Conservation (phyloP, 2,888 invertebrate genomes). For the Hypselothyrea guttata region DNA sequence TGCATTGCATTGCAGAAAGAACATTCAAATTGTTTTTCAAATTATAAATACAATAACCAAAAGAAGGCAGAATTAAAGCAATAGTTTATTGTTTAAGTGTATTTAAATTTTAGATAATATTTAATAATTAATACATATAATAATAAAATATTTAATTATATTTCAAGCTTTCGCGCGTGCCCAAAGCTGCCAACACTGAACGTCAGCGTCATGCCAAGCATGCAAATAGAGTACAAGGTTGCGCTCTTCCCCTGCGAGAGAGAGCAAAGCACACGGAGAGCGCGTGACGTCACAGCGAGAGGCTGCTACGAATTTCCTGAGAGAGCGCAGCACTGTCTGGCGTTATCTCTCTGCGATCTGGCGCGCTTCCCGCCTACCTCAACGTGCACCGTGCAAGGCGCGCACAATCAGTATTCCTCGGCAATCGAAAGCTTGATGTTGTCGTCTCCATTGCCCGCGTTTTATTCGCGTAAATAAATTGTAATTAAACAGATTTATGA, state of each 20-base stretch:
- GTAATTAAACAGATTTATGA: constrained; percentile 55
- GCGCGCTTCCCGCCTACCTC: constrained; percentile 49
- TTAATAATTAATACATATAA: too few relatives aligned
- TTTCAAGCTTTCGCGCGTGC: too few relatives aligned
- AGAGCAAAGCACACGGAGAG: background rate
- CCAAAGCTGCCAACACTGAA: too few relatives aligned
- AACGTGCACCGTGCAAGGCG: constrained; percentile 50
- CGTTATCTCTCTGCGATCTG: constrained; percentile 1
- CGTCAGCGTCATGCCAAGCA: constrained; percentile 1
- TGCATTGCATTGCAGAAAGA: too few relatives aligned
- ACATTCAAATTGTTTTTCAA: too few relatives aligned
- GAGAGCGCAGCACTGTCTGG: background rate
- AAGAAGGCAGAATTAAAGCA: constrained; percentile 13
- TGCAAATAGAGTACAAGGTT: constrained; percentile 4
- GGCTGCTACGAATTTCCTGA: background rate
- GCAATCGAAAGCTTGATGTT: constrained; percentile 23
- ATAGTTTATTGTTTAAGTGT: too few relatives aligned
- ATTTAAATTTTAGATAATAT: too few relatives aligned
- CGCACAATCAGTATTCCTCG: constrained; percentile 45
- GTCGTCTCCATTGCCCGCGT: constrained; percentile 13
- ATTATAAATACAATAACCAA: too few relatives aligned
- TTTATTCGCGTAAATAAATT: constrained; percentile 6
- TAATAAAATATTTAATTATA: too few relatives aligned
- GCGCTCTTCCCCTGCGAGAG: background rate
- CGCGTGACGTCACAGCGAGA: constrained; percentile 24